Percentiles rank a stretch among this genome's conserved stretches.
phyloP scores from a whole-genome alignment of 2,888 invertebrate genomes.

The Heliconius ismenius region DNA sequence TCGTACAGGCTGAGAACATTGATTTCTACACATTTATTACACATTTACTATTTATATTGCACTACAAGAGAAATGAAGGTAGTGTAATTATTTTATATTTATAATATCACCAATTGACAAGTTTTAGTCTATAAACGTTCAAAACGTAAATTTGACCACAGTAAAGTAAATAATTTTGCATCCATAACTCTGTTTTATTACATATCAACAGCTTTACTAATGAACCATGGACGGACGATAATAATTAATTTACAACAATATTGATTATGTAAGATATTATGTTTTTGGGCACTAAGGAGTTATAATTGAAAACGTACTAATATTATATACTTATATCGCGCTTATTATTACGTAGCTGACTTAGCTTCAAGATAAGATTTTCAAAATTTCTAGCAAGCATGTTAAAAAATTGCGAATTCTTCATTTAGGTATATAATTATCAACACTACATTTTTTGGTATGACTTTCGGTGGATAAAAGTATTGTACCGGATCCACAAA shows the following conservation, averaged over 20 bases:
- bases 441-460: background rate
- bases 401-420: background rate
- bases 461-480: background rate
- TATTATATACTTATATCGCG: background rate
- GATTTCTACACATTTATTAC: background rate
- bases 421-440: background rate
- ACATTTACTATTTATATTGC: background rate
- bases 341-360: background rate
- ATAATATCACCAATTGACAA: slow-evolving; percentile 14
- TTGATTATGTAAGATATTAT: background rate
- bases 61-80: background rate
- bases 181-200: background rate
- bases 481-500: background rate
- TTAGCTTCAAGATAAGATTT: background rate
- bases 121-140: background rate
- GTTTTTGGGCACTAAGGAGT: slow-evolving; percentile 2
- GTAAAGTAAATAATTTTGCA: background rate
- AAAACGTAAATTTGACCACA: background rate
- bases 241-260: slow-evolving; percentile 17
- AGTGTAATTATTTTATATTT: background rate
- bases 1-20: background rate
- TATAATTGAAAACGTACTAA: slow-evolving; percentile 1
- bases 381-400: slow-evolving; percentile 10
- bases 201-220: slow-evolving; percentile 9
- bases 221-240: slow-evolving; percentile 31